Evolutionary conservation across 2,797 vertebrate genomes (phyloP).

Genomic region (Cuniculus paca): DNA sequence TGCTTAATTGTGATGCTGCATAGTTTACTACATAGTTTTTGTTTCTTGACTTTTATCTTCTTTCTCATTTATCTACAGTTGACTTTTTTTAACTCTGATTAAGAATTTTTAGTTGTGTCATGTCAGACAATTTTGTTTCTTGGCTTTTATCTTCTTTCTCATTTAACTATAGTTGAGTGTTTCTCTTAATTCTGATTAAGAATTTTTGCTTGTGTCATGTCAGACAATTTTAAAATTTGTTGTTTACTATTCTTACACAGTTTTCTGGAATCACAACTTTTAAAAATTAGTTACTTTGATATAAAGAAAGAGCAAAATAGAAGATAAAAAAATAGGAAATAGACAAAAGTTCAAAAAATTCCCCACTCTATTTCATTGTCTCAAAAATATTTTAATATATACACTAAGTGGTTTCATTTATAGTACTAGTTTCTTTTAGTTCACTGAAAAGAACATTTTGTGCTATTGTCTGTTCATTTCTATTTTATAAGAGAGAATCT

Average conservation of each 20-base stretch:
- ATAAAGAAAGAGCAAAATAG: neutral
- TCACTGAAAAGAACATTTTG: neutral
- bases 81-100: neutral
- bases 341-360: neutral
- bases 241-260: neutral
- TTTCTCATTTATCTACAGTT: neutral
- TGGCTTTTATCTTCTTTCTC: slow-evolving; percentile 16
- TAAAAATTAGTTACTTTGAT: slow-evolving; percentile 27
- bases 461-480: neutral
- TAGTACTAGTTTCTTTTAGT: neutral
- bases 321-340: neutral
- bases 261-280: slow-evolving; percentile 1
- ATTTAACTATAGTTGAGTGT: neutral
- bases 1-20: neutral
- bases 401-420: neutral
- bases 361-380: neutral
- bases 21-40: slow-evolving; percentile 4
- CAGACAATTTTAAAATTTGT: slow-evolving; percentile 21
- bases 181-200: neutral
- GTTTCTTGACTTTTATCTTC: neutral
- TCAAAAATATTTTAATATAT: neutral
- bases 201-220: neutral
- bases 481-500: neutral
- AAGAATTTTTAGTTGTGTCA: neutral
- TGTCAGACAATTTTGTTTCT: neutral